phyloP scores from a whole-genome alignment of 2,113 vertebrate species.

The Galeopterus variegatus region DNA sequence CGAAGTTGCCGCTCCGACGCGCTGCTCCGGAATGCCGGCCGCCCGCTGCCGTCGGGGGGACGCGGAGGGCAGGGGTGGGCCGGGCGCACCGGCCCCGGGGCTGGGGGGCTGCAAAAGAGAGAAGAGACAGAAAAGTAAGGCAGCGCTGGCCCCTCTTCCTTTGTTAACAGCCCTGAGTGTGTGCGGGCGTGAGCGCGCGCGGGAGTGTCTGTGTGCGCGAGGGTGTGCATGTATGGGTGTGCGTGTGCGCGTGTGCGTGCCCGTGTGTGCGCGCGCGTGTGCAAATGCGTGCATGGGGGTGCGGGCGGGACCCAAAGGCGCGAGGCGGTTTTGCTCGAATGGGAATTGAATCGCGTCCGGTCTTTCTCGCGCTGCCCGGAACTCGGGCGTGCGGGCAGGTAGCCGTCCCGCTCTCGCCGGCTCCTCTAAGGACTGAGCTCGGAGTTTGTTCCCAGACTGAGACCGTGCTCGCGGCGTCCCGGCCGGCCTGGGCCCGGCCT shows the following conservation, averaged over 20 bases:
- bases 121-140: constrained; percentile 82
- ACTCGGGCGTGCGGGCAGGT: constrained; percentile 65
- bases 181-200: constrained; percentile 77
- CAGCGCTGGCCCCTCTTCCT: constrained; percentile 78
- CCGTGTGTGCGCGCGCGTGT: constrained; percentile 2
- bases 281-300: background rate
- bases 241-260: background rate
- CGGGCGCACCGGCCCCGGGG: constrained; percentile 48
- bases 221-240: background rate
- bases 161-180: constrained; percentile 81
- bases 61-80: constrained; percentile 68
- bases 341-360: constrained; percentile 1
- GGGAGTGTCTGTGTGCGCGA: constrained; percentile 61
- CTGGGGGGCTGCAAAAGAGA: constrained; percentile 71
- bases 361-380: constrained; percentile 19
- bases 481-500: background rate
- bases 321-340: background rate
- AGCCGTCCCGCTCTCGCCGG: constrained; percentile 50
- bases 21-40: constrained; percentile 69
- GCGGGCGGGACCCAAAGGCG: background rate
- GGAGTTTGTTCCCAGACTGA: constrained; percentile 24
- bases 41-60: constrained; percentile 70
- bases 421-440: constrained; percentile 20
- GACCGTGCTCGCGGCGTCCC: background rate
- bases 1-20: constrained; percentile 77